Evolutionary conservation across 2,113 vertebrate genomes (phyloP).

Genomic region (Corvus cornix): DNA sequence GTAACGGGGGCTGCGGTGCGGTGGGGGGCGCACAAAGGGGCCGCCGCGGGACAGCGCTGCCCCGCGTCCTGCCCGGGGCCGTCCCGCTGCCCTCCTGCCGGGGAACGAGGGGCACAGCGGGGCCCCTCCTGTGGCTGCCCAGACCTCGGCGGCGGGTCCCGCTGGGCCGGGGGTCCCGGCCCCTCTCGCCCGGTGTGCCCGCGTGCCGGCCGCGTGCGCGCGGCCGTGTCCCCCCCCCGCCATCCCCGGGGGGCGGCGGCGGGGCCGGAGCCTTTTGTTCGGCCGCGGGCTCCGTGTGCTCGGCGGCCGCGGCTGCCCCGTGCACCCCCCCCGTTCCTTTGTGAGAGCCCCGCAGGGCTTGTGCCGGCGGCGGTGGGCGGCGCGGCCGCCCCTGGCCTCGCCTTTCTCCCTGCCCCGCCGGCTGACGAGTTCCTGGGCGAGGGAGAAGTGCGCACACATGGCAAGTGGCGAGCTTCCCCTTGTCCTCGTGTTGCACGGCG

Average conservation of each 20-base stretch:
- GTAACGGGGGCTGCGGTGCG: conserved; percentile 47
- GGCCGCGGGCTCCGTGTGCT: neutral
- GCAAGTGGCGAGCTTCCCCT: neutral
- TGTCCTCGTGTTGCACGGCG: neutral
- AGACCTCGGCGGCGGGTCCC: neutral
- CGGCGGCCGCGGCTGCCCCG: neutral
- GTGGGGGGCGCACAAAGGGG: neutral
- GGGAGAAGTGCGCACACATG: conserved; percentile 32
- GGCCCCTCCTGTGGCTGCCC: neutral
- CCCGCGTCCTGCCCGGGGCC: neutral
- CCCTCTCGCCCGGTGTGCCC: neutral
- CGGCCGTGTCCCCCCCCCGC: neutral
- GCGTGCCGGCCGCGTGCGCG: neutral
- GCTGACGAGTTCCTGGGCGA: conserved; percentile 38
- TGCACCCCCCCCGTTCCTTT: neutral
- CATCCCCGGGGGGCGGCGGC: neutral
- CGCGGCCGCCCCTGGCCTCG: neutral
- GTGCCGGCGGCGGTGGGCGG: conserved; percentile 11
- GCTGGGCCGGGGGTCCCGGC: neutral
- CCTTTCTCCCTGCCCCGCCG: neutral
- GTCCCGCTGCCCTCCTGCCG: neutral
- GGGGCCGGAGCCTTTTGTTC: conserved; percentile 10
- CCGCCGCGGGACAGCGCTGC: neutral
- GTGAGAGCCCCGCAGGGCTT: neutral
- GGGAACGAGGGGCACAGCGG: neutral